Base-by-base conservation (phyloP, 2,797 vertebrate species). In the Mus minutoides region DNA sequence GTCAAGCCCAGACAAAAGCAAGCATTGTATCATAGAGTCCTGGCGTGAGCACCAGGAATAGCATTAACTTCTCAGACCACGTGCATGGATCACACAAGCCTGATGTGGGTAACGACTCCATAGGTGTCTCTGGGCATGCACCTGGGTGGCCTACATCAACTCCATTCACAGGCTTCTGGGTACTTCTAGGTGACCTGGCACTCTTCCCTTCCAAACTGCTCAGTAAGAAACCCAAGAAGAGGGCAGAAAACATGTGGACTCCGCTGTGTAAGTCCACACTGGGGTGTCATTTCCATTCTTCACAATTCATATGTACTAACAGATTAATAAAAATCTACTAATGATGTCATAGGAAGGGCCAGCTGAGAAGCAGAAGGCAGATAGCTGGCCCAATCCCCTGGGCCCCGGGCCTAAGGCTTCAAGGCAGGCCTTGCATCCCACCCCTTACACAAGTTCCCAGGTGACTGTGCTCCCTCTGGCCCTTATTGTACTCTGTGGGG, bases 31-130 rank as follows among this genome's bases (percentile, higher is more conserved):
- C 37, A 40, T 62, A 2, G 80, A 1, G 3, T 54, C 64, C 22
- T 26, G 2, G 17, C 2, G 34, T 73, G 67, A 2, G n/a, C 37
- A 22, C 94, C 90, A 73, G 92, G 96, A 96, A 97, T 54, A 64
- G 90, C 40, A 3, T 69, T 6, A 6, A 1, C 8, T 76, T 4
- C 49, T 52, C 76, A 54, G 94, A 79, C 75, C 77, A 64, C 89
- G 91, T 90, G 82, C 93, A 34, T 3, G 31, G 62, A n/a, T 85
- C 95, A 2, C 77, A 75, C 0, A 5, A 86, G 78, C 93, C 71
- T 95, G 90, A 95, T 95, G 91, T 96, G 94, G 89, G 1, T 11
- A 0, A 43, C 88, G 90, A 88, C 84, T 86, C 71, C 46, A 37
- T 31, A 6, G 17, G 10, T 26, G 46, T 93, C 88, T 85, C 93